These are phyloP conservation scores for Clinocottus analis DNA, from an alignment of 2,113 vertebrate species.

Conservation along the genomic window DNA sequence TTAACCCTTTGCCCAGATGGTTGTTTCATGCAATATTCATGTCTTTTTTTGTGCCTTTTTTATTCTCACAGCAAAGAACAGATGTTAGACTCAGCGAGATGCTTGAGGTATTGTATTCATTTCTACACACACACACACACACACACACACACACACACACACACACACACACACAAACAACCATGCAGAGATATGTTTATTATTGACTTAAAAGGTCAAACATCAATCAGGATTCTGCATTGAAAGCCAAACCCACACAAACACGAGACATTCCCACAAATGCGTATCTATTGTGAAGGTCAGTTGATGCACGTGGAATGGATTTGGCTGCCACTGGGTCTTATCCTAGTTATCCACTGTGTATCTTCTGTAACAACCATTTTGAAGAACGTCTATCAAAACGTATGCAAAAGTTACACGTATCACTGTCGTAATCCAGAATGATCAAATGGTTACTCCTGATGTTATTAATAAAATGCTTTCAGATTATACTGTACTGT, in stretches of 20 bases:
- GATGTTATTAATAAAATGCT: not conserved
- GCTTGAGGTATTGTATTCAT: slow-evolving; percentile 88
- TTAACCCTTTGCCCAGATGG: slow-evolving; percentile 5
- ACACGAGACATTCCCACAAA: slow-evolving; percentile 7
- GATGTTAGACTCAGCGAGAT: slow-evolving; percentile 98
- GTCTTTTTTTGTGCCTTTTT: slow-evolving; percentile 41
- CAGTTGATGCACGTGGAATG: slow-evolving; percentile 9
- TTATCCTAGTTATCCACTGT: slow-evolving; percentile 6
- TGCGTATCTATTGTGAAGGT: slow-evolving; percentile 35
- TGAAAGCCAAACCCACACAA: slow-evolving; percentile 37
- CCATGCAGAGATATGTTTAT: slow-evolving; percentile 12
- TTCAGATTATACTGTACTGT: not conserved
- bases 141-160: not conserved
- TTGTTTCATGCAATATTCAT: slow-evolving; percentile 13
- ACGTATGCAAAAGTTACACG: not conserved
- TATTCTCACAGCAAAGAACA: slow-evolving; percentile 93
- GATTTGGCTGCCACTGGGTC: slow-evolving; percentile 9
- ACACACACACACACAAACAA: not conserved
- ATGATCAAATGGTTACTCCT: not conserved
- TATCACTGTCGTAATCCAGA: not conserved
- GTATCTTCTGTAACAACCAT: not conserved
- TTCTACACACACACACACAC: not conserved
- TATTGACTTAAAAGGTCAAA: slow-evolving; percentile 55
- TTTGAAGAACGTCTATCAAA: slow-evolving; percentile 19
- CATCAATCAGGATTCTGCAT: slow-evolving; percentile 22